Conservation (phyloP, 1,140 invertebrate genomes). For the Ptiloglossa arizonensis region DNA sequence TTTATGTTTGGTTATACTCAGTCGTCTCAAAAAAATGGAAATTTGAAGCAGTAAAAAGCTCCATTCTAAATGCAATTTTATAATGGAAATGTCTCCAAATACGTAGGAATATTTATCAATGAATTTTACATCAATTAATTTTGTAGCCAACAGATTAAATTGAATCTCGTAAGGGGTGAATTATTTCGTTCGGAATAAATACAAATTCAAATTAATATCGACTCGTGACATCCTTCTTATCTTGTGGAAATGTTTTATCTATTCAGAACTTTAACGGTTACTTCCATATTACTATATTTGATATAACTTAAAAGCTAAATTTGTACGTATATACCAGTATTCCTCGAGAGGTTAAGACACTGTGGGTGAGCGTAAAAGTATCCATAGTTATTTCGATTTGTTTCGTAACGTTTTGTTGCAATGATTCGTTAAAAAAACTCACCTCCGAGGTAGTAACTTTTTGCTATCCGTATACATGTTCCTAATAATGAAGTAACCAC, state of each 20-base stretch:
- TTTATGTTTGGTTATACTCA: neutral
- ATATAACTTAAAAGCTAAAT: neutral
- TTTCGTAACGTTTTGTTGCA: neutral
- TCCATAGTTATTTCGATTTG: neutral
- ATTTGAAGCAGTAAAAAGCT: too few species aligned
- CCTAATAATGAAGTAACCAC: conserved; percentile 5
- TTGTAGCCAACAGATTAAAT: too few species aligned
- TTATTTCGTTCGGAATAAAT: too few species aligned
- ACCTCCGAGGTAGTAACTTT: neutral
- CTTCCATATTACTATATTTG: neutral
- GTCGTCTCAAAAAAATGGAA: neutral
- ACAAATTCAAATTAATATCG: too few species aligned
- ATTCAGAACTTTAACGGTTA: neutral
- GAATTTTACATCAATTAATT: too few species aligned
- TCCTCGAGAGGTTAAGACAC: too few species aligned
- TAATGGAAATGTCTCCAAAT: too few species aligned
- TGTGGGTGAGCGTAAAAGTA: too few species aligned
- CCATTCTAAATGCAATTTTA: too few species aligned
- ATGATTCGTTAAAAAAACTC: neutral
- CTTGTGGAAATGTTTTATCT: neutral
- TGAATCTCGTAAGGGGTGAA: too few species aligned
- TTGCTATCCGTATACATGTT: neutral
- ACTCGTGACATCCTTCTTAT: too few species aligned
- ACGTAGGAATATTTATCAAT: too few species aligned
- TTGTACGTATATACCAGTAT: neutral